Base-by-base conservation (phyloP, 2,888 invertebrate species). In the Caenorhabditis macrosperma region DNA sequence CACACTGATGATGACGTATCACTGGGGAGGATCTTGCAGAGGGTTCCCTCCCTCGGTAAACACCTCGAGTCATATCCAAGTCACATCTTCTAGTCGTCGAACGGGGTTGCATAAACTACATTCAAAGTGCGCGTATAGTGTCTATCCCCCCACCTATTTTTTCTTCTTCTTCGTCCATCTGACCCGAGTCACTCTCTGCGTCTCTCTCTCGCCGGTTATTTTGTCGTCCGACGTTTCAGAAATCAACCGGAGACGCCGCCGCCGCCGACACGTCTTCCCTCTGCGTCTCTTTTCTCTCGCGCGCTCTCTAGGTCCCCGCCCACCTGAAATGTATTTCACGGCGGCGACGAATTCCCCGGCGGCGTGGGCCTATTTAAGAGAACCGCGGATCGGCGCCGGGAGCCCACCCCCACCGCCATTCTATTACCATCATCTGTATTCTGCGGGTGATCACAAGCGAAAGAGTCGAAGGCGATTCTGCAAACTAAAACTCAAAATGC, bases 401-500 rank as follows among this genome's bases (percentile, higher is more conserved):
- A 63, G 63, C 63, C 61, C 61, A 48, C 17, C 50, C 63, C 61
- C 61, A 48, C 17, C 50, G 15, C 60, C 60, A 24, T 69, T 60
- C 59, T 52, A 54, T 54, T n/a, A n/a, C n/a, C n/a, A n/a, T n/a
- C 54, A 41, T 44, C 38, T 54, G 28, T 28, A 35, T 30, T 28
- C 68, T 12, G 57, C 48, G n/a, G n/a, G n/a, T n/a, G n/a, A n/a
- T 15, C 22, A 17, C 12, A 38, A 60, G 41, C 48, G 22, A 35
- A 52, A 48, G 22, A 61, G 15, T 44, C 54, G 63, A 30, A 63
- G 63, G 61, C 54, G 50, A 12, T 52, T 30, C 48, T 61, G 54
- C 55, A 72, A 72, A 48, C 61, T 71, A 38, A 64, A 69, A 63
- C 60, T 71, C 48, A 59, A 69, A 63, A 78, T 78, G 78, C 64